Conservation (phyloP, 2,888 invertebrate genomes). For the Ametastegia equiseti region DNA sequence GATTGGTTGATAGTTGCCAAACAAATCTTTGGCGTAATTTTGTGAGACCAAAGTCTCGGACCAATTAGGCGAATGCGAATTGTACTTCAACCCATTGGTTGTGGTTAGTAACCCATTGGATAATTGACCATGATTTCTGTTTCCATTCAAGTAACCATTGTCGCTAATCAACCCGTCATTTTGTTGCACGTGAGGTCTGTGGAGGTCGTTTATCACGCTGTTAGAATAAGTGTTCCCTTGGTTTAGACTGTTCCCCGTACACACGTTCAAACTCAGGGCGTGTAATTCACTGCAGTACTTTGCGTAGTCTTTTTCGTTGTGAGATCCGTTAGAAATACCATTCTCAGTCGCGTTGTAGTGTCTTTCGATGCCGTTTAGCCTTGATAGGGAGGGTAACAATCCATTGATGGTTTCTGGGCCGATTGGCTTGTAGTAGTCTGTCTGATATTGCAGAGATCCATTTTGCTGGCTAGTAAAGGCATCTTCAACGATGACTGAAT, state of each 20-base stretch:
- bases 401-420: background rate
- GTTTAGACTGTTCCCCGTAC: constrained; percentile 58
- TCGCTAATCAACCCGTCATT: constrained; percentile 53
- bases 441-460: constrained; percentile 53
- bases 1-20: constrained; percentile 67
- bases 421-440: constrained; percentile 54
- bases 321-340: constrained; percentile 5
- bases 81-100: constrained; percentile 59
- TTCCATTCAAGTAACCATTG: constrained; percentile 51
- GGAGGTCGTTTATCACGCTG: constrained; percentile 57
- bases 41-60: constrained; percentile 60
- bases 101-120: constrained; percentile 51
- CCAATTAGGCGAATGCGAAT: constrained; percentile 60
- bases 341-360: constrained; percentile 24
- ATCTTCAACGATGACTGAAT: constrained; percentile 71
- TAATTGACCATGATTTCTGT: constrained; percentile 60
- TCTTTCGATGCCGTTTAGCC: background rate
- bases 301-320: constrained; percentile 62
- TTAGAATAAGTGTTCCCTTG: constrained; percentile 62
- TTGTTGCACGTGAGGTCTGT: constrained; percentile 18
- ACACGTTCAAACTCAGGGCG: constrained; percentile 61
- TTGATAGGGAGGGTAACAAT: background rate
- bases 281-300: constrained; percentile 65
- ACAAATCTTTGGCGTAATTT: constrained; percentile 65
- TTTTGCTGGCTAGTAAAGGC: constrained; percentile 64